These are phyloP conservation scores for Heliconius ethilla DNA, from an alignment of 2,888 invertebrate species.

Conservation along the genomic window DNA sequence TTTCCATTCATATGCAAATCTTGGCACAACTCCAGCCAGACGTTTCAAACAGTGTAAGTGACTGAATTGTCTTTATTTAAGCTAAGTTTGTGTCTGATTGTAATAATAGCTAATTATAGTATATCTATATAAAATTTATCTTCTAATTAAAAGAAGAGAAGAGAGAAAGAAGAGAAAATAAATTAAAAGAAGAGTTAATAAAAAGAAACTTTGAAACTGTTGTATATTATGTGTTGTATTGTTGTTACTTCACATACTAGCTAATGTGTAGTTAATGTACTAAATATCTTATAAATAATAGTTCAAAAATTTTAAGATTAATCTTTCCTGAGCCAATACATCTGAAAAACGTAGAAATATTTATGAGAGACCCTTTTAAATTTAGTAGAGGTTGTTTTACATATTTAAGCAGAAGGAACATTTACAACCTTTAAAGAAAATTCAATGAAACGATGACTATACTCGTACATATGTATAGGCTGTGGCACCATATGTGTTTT, in stretches of 20 bases:
- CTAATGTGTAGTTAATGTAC: background rate
- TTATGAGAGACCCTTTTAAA: conserved; percentile 30
- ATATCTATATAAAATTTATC: too few species aligned
- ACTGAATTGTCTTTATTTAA: conserved; percentile 29
- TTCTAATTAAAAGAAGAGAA: too few species aligned
- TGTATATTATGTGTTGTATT: background rate
- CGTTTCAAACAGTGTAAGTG: conserved; percentile 32
- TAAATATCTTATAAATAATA: background rate
- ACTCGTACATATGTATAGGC: background rate
- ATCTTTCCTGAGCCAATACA: conserved; percentile 13
- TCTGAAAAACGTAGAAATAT: conserved; percentile 22
- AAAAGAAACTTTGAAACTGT: background rate
- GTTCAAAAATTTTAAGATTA: background rate
- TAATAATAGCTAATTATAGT: background rate
- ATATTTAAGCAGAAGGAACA: conserved; percentile 30
- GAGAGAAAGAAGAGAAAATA: too few species aligned
- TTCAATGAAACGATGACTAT: conserved; percentile 12
- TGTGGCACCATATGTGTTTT: background rate
- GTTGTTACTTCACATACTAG: background rate
- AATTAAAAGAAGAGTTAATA: background rate
- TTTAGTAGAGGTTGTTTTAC: conserved; percentile 28
- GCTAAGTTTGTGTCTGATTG: conserved; percentile 6
- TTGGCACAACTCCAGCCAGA: conserved; percentile 37
- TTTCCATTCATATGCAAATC: conserved; percentile 33
- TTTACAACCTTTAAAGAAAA: conserved; percentile 35